Conservation (phyloP, 64 coral and sea anemone species). For the Cladopsammia gracilis region DNA sequence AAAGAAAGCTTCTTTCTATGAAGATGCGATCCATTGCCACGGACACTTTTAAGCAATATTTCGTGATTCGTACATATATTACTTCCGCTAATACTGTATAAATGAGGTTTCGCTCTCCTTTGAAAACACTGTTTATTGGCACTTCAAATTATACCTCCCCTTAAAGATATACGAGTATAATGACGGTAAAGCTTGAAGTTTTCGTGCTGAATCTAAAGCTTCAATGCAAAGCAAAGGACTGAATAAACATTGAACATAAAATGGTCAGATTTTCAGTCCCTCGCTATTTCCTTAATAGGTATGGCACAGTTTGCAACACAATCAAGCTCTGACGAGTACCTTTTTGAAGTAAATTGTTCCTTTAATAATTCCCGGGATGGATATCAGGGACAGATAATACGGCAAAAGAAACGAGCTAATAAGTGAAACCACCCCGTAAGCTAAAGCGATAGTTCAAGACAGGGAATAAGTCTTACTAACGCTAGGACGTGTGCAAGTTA, state of each 20-base stretch:
- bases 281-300: conserved; percentile 27
- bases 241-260: background rate
- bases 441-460: background rate
- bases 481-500: background rate
- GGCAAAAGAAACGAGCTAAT: background rate
- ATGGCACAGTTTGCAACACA: background rate
- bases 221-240: background rate
- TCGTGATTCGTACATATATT: background rate
- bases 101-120: conserved; percentile 24
- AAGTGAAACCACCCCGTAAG: background rate
- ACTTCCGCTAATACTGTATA: conserved; percentile 37
- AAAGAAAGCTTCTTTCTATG: too few species aligned
- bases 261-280: background rate
- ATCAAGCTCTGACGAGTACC: background rate
- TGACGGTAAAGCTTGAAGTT: background rate
- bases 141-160: background rate
- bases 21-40: too few species aligned
- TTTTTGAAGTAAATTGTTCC: background rate
- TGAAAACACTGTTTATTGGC: background rate
- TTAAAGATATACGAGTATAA: background rate
- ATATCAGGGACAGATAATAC: too few species aligned
- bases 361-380: background rate
- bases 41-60: too few species aligned
- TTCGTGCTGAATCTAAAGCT: background rate
- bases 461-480: background rate